Base-by-base conservation (phyloP, 2,888 invertebrate genomes). In the Byasa hedistus region DNA sequence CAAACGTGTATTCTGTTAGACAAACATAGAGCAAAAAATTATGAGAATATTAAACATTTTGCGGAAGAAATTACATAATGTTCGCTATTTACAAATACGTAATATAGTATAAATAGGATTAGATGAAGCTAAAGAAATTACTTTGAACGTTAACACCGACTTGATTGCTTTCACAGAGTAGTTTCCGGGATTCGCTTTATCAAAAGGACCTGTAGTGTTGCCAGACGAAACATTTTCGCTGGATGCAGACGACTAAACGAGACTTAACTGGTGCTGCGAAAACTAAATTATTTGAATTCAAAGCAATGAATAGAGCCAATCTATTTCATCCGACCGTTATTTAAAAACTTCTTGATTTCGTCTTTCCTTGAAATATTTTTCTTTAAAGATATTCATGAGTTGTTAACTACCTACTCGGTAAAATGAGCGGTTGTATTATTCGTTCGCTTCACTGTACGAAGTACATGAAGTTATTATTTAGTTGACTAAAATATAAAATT, bases 111-210 rank as follows among this genome's bases (percentile, higher is more conserved):
- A 69, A 52, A 52, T 69, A 69, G 72, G 48, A 69, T 71, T 73
- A 74, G 72, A 71, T 67, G 81, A 83, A 85, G 82, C 81, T 80
- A 82, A 84, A 86, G 84, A 86, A 86, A 85, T 85, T 84, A 84
- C 83, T 80, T 79, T 77, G 79, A 81, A 81, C 83, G 81, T 84
- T 84, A 84, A 82, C 82, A 82, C 81, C 78, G 75, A 76, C 79
- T 80, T 86, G 86, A 86, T 85, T 85, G 86, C 86, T 86, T 87
- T 82, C 77, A 80, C 76, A 83, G 78, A 79, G 78, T 76, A 80
- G 80, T 77, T 82, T 78, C 80, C 79, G 76, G 79, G 79, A 78
- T 79, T 78, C 78, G 76, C 76, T 80, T 81, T 75, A 74, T 76
- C 78, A 82, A 83, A 80, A 81, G 81, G 77, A 79, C 73, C 73